A percentile compares a stretch with the other conserved stretches of the same genome.
Conservation (phyloP, 2,113 vertebrate species). For the Bos taurus region ARS-UCD2.0 NC_037356.1:17169501-17170000, state of each 20-base stretch:
- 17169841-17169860: neutral
- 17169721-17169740: neutral
- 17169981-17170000: neutral
- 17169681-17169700: neutral
- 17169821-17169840: neutral
- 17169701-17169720: neutral
- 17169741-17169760: neutral
- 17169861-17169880: neutral
- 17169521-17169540: neutral
- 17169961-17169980: neutral
- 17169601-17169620: no score
- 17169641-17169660: accelerated
- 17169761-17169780: neutral
- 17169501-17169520: neutral
- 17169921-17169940: neutral
- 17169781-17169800: neutral
- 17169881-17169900: neutral
- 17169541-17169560: neutral
- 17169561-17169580: neutral
- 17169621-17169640: neutral
- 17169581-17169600: no score
- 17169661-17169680: neutral
- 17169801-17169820: neutral
- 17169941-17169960: neutral
- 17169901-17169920: neutral